phyloP scores from a whole-genome alignment of 2,888 invertebrate genomes.

The Coelogynopora nodosa region DNA sequence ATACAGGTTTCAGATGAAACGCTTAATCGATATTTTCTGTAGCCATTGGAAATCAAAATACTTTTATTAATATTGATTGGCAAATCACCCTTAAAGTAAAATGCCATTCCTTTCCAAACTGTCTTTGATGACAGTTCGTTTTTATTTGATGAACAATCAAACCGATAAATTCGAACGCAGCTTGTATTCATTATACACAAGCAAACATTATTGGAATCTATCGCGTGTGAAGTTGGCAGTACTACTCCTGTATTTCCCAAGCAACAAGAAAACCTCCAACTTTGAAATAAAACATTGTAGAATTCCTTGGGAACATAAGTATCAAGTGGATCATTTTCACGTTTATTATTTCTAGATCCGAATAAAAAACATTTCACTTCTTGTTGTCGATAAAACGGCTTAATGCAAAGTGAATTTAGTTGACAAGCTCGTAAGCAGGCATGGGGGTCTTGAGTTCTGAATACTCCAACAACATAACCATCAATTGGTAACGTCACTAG shows the following conservation, averaged over 20 bases:
- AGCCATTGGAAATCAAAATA: not conserved
- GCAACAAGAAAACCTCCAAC: not conserved
- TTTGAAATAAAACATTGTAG: not conserved
- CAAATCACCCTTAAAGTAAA: not conserved
- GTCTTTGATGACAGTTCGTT: not conserved
- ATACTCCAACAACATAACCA: not conserved
- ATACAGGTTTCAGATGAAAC: not conserved
- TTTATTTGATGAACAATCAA: not conserved
- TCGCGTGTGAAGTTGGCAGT: no score
- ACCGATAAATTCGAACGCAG: not conserved
- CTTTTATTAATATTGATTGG: not conserved
- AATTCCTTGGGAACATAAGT: not conserved
- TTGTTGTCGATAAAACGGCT: not conserved
- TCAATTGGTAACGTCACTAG: not conserved
- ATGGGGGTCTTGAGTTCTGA: not conserved
- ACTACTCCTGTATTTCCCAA: not conserved
- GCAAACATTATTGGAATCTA: not conserved
- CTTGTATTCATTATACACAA: not conserved
- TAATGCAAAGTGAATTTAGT: not conserved
- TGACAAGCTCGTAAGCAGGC: not conserved
- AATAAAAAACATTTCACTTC: not conserved
- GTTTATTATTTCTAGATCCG: no score
- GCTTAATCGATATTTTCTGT: not conserved
- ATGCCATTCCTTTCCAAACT: not conserved
- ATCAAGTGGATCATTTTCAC: not conserved